phyloP scores from a whole-genome alignment of 2,113 vertebrate species.

The Oncorhynchus tshawytscha region DNA sequence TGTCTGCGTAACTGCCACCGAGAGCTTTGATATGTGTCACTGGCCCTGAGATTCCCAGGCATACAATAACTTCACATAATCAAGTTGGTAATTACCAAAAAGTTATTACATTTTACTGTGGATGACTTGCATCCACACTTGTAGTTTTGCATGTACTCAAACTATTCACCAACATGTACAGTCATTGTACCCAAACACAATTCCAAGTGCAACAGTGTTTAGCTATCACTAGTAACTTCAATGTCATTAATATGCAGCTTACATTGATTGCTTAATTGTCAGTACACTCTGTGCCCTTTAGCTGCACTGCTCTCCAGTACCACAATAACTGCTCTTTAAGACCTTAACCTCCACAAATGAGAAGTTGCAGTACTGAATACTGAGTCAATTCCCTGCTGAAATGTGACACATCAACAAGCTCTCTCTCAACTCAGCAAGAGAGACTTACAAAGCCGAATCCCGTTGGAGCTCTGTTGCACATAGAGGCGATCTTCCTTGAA shows the following conservation, averaged over 20 bases:
- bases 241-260: conserved; percentile 4
- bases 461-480: not conserved
- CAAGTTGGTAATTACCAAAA: not conserved
- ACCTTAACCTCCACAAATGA: conserved; percentile 6
- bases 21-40: not conserved
- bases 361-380: not conserved
- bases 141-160: not conserved
- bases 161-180: not conserved
- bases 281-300: not conserved
- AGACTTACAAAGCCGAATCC: not conserved
- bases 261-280: not conserved
- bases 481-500: not conserved
- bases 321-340: not conserved
- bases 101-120: not conserved
- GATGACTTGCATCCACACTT: not conserved
- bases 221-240: not conserved
- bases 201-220: not conserved
- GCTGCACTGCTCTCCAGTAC: not conserved
- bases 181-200: not conserved
- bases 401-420: not conserved
- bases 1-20: not conserved
- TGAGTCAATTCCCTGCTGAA: not conserved
- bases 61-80: not conserved
- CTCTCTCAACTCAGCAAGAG: not conserved
- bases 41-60: not conserved